Base-by-base conservation (phyloP, 1,140 invertebrate species). In the Caligus rogercresseyi region DNA sequence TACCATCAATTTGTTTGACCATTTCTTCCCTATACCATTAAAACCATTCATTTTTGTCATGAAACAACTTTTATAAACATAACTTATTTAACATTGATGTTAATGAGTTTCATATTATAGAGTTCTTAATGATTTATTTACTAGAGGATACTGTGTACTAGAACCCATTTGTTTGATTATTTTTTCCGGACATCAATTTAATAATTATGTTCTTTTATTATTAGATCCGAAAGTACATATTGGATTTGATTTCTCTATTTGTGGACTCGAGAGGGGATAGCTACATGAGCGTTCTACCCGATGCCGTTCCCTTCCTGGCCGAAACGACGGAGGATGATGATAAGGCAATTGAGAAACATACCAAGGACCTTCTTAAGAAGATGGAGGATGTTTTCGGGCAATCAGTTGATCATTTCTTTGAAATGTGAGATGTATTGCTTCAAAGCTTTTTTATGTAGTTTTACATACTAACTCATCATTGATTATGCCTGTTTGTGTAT, bases 341-440 rank as follows among this genome's bases (percentile, higher is more conserved):
- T 21, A 51, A 54, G 52, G 20, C 25, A 11, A 25, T 63, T 15
- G 55, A 63, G 24, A 63, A 63, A 21, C 15, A 19, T 1, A 21
- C 43, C 61, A 58, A 26, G 21, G 23, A 2, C 2, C 53, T 63
- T 16, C 56, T 63, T 26, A 56, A 63, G 23, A 16, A 55, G 15
- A 63, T 63, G 61, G 61, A 63, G 19, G 25, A 56, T 18, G 53
- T 56, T 2, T 63, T 63, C 25, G 61, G 61, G 19, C 61, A 63
- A 19, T 25, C 51, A 15, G 18, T 63, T 13, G 61, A 63, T 18
- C 25, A 21, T 13, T 63, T 57, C 52, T 63, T 63, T 60, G 57
- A 26, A 15, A 43, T 43, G 31, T 43, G n/a, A 43, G n/a, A 43
- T 43, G 7, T 11, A 11, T 43, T 43, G n/a, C n/a, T n/a, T n/a